Conservation (phyloP, 2,888 invertebrate genomes). For the Thumatha senex region DNA sequence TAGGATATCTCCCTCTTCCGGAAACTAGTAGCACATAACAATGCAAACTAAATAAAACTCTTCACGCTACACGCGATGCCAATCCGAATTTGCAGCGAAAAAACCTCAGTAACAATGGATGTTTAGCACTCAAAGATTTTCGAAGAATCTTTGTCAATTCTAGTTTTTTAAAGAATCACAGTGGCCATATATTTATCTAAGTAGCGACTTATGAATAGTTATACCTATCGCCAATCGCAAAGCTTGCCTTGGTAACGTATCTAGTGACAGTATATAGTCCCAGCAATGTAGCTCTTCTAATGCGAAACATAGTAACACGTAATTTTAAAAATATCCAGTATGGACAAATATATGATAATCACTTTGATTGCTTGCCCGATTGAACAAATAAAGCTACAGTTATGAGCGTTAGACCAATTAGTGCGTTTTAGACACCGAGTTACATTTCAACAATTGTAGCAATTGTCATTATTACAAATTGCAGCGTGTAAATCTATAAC, state of each 20-base stretch:
- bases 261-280: neutral
- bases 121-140: neutral
- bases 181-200: conserved; percentile 51
- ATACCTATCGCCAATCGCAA: conserved; percentile 33
- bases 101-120: neutral
- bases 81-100: neutral
- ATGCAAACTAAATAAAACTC: too few relatives aligned
- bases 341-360: too few relatives aligned
- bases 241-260: conserved; percentile 38
- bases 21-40: neutral
- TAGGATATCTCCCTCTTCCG: too few relatives aligned
- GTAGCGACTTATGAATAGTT: conserved; percentile 20
- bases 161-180: conserved; percentile 15
- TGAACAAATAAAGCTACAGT: too few relatives aligned
- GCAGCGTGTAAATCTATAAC: too few relatives aligned
- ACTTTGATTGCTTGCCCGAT: too few relatives aligned
- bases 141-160: neutral
- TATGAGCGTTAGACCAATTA: too few relatives aligned
- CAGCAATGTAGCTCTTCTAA: neutral
- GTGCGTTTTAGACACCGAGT: too few relatives aligned
- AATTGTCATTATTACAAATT: too few relatives aligned
- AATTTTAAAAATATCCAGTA: neutral
- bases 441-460: too few relatives aligned
- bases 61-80: neutral
- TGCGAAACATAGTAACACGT: neutral